phyloP scores from a whole-genome alignment of 2,888 invertebrate species.

The Pterostichus madidus region DNA sequence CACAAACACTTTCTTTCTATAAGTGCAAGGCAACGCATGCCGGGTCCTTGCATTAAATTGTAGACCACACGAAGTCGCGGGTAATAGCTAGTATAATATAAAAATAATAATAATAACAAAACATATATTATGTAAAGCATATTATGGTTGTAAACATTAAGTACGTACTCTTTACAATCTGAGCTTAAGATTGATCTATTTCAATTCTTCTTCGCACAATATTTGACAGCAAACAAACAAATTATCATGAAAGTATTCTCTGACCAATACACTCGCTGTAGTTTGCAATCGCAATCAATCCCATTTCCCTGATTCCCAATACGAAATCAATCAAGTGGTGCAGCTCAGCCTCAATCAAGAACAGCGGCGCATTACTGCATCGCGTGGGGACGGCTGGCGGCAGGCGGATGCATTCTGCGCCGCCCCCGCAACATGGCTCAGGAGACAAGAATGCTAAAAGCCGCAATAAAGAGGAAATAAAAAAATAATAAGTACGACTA shows the following conservation, averaged over 20 bases:
- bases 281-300: constrained; percentile 19
- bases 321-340: constrained; percentile 35
- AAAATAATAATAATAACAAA: not conserved
- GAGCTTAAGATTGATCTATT: too few relatives aligned
- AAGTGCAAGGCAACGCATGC: too few relatives aligned
- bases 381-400: not conserved
- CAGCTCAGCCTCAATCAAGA: constrained; percentile 30
- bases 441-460: not conserved
- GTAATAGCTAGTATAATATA: too few relatives aligned
- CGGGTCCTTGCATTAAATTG: too few relatives aligned
- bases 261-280: not conserved
- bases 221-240: constrained; percentile 25
- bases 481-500: too few relatives aligned
- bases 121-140: too few relatives aligned
- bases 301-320: constrained; percentile 27
- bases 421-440: not conserved
- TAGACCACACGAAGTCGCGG: too few relatives aligned
- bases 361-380: constrained; percentile 1
- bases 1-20: too few relatives aligned
- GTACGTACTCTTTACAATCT: too few relatives aligned
- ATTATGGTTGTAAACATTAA: too few relatives aligned
- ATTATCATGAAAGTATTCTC: constrained; percentile 19
- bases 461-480: too few relatives aligned
- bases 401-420: not conserved
- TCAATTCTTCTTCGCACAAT: not conserved